phyloP scores from a whole-genome alignment of 2,797 vertebrate genomes.

The Pitangus sulphuratus region DNA sequence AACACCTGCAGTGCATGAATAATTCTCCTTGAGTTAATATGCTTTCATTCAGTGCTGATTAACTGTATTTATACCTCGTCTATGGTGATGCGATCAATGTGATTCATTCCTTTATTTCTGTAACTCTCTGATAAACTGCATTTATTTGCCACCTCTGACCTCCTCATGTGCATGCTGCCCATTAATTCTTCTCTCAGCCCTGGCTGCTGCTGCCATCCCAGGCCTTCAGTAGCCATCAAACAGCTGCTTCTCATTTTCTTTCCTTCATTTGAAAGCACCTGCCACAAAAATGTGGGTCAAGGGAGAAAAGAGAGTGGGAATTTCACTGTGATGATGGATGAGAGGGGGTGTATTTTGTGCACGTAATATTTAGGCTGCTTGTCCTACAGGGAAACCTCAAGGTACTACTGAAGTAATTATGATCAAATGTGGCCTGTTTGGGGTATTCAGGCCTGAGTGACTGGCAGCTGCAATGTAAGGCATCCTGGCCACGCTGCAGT shows the following conservation, averaged over 20 bases:
- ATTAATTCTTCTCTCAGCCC: not conserved
- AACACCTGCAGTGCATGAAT: constrained; percentile 65
- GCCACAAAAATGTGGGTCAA: not conserved
- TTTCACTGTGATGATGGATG: not conserved
- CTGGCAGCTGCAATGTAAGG: not conserved
- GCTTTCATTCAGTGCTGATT: constrained; percentile 55
- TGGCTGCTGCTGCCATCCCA: not conserved
- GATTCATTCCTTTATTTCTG: constrained; percentile 59
- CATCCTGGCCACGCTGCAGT: not conserved
- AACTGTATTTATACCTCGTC: constrained; percentile 63
- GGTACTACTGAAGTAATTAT: not conserved
- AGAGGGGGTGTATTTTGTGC: not conserved
- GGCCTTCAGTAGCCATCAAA: not conserved
- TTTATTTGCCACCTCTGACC: constrained; percentile 63
- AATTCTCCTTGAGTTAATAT: constrained; percentile 64
- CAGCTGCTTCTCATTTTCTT: constrained; percentile 25
- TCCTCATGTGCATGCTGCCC: not conserved
- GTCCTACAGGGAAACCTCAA: not conserved
- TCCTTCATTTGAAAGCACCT: not conserved
- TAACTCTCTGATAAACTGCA: constrained; percentile 39
- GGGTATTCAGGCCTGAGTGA: not conserved
- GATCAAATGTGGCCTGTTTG: not conserved
- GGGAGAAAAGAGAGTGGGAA: not conserved
- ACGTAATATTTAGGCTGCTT: not conserved
- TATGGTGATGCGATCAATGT: constrained; percentile 17